Base-by-base conservation (phyloP, 2,797 vertebrate species). In the Rhinatrema bivittatum region DNA sequence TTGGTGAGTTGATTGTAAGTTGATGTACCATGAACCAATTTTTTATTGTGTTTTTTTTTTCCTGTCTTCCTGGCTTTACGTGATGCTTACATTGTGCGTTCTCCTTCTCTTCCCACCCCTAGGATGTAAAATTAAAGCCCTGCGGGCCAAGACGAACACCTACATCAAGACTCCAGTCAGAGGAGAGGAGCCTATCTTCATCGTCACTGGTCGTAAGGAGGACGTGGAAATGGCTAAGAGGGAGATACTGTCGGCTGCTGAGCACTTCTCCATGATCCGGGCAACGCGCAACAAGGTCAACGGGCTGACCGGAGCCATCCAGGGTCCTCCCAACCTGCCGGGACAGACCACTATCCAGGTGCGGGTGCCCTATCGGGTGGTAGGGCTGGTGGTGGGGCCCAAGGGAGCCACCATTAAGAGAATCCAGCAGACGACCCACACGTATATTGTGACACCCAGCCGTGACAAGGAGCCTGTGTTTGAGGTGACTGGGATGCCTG, bases 41-140 rank as follows among this genome's bases (percentile, higher is more conserved):
- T n/a, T n/a, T n/a, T n/a, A n/a, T n/a, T n/a, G n/a, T n/a, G n/a
- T n/a, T n/a, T n/a, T n/a, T n/a, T n/a, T n/a, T n/a, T n/a, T n/a
- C n/a, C n/a, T n/a, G n/a, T n/a, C 15, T 3, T 16, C 31, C 32
- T 9, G 2, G 11, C 5, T 0, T 2, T 20, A 32, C 0, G 0
- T 13, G 6, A 9, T 7, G 0, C 7, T 12, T 23, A 26, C 2
- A 4, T 2, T 5, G 8, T 28, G 26, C n/a, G n/a, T n/a, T 25
- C n/a, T n/a, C 20, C 3, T 24, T 29, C 9, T 23, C 5, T 29
- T 20, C 10, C 4, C 17, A 2, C 39, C 5, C 1, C 60, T 42
- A 97, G 95, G 95, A 17, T 98, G 95, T 62, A 98, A 98, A 74
- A 98, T 98, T 74, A 98, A 98, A 74, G 95, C 94, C 4, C 65